These are phyloP conservation scores for Lordiphosa mommai DNA, from an alignment of 1,140 invertebrate genomes.

Conservation along the genomic window DNA sequence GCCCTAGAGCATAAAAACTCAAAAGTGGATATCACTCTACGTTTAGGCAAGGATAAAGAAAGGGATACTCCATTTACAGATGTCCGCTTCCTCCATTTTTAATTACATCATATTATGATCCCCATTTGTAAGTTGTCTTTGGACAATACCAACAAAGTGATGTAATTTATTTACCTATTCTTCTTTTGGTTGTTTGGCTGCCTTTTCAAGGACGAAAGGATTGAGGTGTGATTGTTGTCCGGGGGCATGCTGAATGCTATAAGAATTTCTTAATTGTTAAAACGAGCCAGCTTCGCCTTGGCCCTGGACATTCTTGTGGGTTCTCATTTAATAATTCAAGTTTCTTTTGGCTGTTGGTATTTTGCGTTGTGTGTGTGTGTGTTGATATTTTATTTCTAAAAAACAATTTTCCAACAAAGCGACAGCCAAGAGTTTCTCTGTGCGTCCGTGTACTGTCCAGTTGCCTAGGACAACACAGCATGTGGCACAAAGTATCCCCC, in stretches of 20 bases:
- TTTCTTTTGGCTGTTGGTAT: constrained; percentile 23
- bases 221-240: constrained; percentile 24
- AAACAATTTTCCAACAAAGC: constrained; percentile 60
- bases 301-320: constrained; percentile 38
- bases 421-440: constrained; percentile 41
- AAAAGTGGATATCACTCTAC: too few relatives aligned
- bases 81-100: too few relatives aligned
- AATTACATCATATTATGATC: too few relatives aligned
- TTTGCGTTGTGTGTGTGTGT: constrained; percentile 6
- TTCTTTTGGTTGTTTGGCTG: too few relatives aligned
- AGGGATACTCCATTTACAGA: too few relatives aligned
- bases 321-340: constrained; percentile 65
- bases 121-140: too few relatives aligned
- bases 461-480: constrained; percentile 53
- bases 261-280: constrained; percentile 72
- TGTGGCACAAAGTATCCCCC: constrained; percentile 58
- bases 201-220: constrained; percentile 17
- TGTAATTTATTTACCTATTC: too few relatives aligned
- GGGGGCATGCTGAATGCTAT: constrained; percentile 48
- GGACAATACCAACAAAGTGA: too few relatives aligned
- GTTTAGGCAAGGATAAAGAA: too few relatives aligned
- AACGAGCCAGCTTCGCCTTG: constrained; percentile 8
- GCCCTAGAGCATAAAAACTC: too few relatives aligned
- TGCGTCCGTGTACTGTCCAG: constrained; percentile 35
- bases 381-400: constrained; percentile 55